Conservation (phyloP, 2,113 vertebrate species). For the Chaetodon trifascialis region DNA sequence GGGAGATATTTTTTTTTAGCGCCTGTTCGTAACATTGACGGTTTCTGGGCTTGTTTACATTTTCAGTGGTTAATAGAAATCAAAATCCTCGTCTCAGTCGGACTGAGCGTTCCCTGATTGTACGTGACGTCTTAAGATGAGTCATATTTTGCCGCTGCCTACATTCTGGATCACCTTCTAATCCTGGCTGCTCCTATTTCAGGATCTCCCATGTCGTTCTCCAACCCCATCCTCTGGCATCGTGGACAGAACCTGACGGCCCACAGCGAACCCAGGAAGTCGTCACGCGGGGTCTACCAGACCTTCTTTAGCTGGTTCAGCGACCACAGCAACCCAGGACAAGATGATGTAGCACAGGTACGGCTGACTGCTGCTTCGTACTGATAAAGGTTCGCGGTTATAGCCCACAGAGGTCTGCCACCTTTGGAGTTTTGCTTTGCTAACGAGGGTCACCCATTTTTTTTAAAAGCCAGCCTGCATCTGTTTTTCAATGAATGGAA, state of each 20-base stretch:
- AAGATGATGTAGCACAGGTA: conserved; percentile 87
- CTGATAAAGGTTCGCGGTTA: neutral
- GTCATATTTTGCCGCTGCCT: neutral
- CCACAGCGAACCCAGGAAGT: conserved; percentile 80
- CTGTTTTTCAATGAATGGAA: too few relatives aligned
- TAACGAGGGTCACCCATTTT: neutral
- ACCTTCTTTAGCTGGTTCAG: conserved; percentile 89
- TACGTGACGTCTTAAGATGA: neutral
- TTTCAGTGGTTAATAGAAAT: neutral
- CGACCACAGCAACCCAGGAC: conserved; percentile 84
- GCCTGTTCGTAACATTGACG: too few relatives aligned
- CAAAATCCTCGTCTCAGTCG: neutral
- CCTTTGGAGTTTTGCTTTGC: neutral
- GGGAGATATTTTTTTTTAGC: neutral
- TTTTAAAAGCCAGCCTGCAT: too few relatives aligned
- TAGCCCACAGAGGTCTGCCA: neutral
- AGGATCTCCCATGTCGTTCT: conserved; percentile 84
- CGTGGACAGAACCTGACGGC: conserved; percentile 84
- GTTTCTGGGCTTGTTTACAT: too few relatives aligned
- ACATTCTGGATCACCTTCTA: neutral
- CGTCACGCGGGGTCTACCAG: conserved; percentile 80
- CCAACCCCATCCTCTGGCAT: conserved; percentile 86
- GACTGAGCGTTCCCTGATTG: neutral
- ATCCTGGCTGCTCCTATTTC: conserved; percentile 10
- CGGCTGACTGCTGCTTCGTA: neutral